Evolutionary conservation across 2,797 vertebrate genomes (phyloP).

Genomic region (Coreius guichenoti): DNA sequence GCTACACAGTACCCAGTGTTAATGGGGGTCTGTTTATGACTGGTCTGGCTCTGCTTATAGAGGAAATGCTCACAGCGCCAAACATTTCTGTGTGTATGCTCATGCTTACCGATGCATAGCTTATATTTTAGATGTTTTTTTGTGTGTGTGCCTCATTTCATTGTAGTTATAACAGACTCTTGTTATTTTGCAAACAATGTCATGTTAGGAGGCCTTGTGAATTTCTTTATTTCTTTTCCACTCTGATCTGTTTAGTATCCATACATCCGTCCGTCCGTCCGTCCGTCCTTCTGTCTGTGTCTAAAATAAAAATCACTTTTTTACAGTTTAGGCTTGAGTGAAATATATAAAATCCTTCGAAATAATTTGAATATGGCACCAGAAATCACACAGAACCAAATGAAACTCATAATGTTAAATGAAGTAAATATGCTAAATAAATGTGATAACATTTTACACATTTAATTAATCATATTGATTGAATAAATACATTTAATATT

Average conservation of each 20-base stretch:
- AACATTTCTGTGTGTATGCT: background rate
- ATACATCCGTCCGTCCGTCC: too few species aligned
- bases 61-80: slow-evolving; percentile 11
- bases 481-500: background rate
- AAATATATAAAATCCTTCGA: background rate
- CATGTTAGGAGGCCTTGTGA: background rate
- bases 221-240: too few species aligned
- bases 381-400: background rate
- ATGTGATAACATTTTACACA: background rate
- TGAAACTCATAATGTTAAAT: background rate
- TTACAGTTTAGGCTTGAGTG: background rate
- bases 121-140: background rate
- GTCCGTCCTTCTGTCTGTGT: too few species aligned
- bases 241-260: background rate
- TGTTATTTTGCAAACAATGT: slow-evolving; percentile 10
- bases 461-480: background rate
- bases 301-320: too few species aligned
- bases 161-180: background rate
- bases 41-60: slow-evolving; percentile 28
- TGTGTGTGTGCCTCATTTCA: slow-evolving; percentile 3
- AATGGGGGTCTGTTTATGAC: slow-evolving; percentile 20
- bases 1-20: slow-evolving; percentile 32
- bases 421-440: background rate
- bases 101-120: background rate
- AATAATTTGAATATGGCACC: background rate